Conservation (phyloP, 2,113 vertebrate genomes). For the Mormoops blainvillei region DNA sequence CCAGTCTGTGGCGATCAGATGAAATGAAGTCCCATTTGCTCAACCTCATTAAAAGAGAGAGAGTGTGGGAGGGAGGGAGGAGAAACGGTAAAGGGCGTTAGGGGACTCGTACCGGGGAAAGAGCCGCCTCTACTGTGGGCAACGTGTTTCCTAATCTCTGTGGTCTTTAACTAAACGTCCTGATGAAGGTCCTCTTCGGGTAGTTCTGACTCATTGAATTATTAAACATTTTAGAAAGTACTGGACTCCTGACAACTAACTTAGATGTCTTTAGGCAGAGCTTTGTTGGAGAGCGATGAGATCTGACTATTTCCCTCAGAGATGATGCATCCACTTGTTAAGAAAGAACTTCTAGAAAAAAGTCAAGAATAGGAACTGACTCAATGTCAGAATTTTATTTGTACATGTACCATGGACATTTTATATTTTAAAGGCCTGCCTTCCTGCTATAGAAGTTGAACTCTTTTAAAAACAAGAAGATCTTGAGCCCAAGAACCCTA, state of each 20-base stretch:
- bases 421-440: neutral
- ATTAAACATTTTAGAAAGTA: conserved; percentile 74
- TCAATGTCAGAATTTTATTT: neutral
- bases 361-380: neutral
- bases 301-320: neutral
- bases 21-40: conserved; percentile 88
- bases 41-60: conserved; percentile 86
- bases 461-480: conserved; percentile 4
- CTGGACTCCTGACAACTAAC: conserved; percentile 55
- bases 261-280: conserved; percentile 64
- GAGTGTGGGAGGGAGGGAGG: conserved; percentile 61
- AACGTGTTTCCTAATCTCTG: conserved; percentile 83
- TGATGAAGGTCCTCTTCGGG: conserved; percentile 74
- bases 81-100: conserved; percentile 80
- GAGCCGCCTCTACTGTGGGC: conserved; percentile 76
- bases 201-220: conserved; percentile 79
- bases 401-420: neutral
- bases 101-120: conserved; percentile 81
- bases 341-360: neutral
- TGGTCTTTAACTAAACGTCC: conserved; percentile 85
- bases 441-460: neutral
- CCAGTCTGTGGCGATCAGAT: conserved; percentile 80
- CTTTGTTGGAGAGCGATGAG: neutral
- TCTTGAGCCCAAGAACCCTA: neutral
- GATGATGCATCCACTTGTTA: neutral